phyloP scores from a whole-genome alignment of 2,113 vertebrate species.

The Cololabis saira region DNA sequence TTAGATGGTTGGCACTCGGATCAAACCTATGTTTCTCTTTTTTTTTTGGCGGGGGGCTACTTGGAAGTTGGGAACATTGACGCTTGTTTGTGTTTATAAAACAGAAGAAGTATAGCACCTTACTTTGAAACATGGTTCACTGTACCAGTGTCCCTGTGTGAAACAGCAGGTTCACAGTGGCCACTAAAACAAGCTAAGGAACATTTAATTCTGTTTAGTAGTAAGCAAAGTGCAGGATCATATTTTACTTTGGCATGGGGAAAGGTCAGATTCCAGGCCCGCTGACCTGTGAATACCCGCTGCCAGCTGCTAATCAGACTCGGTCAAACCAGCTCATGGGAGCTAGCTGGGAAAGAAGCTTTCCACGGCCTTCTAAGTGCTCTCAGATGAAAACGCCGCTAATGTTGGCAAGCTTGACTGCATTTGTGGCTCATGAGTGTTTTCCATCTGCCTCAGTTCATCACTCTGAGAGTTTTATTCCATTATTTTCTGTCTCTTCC shows the following conservation, averaged over 20 bases:
- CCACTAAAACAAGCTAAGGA: no score
- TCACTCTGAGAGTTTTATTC: conserved; percentile 5
- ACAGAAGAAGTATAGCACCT: no score
- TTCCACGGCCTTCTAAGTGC: conserved; percentile 43
- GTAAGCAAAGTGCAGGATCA: conserved; percentile 33
- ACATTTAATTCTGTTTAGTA: not conserved
- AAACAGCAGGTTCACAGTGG: no score
- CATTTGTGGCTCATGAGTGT: conserved; percentile 18
- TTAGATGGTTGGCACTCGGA: no score
- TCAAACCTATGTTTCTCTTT: no score
- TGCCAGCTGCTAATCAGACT: conserved; percentile 26
- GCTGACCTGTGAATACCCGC: conserved; percentile 11
- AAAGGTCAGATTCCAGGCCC: conserved; percentile 28
- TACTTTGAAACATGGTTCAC: no score
- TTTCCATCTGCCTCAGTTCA: conserved; percentile 41
- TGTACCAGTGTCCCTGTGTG: no score
- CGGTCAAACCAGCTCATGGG: conserved; percentile 17
- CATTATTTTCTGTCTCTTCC: conserved; percentile 17
- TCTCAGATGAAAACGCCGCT: conserved; percentile 49
- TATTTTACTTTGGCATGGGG: conserved; percentile 13
- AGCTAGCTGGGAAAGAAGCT: conserved; percentile 3
- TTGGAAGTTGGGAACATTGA: no score
- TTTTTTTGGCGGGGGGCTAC: no score
- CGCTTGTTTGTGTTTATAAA: no score
- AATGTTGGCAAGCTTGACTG: conserved; percentile 20